These are phyloP conservation scores for Threskiornis aethiopicus DNA, from an alignment of 2,797 vertebrate genomes.

Conservation along the genomic window DNA sequence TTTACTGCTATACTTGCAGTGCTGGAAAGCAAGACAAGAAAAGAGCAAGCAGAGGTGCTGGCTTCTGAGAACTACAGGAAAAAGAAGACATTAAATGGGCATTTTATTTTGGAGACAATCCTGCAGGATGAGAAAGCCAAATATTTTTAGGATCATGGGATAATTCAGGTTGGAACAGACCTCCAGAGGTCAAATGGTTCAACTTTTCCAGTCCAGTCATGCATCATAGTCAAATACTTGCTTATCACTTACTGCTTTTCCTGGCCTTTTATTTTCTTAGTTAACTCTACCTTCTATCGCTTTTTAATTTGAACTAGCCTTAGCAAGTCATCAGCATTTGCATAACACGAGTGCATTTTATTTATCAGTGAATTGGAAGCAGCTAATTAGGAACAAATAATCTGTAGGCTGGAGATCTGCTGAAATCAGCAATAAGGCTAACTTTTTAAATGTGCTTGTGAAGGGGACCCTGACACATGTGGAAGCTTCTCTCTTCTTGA, in stretches of 20 bases:
- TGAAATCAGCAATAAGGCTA: neutral
- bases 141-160: neutral
- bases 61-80: neutral
- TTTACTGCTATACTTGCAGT: slow-evolving; percentile 12
- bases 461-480: rapidly evolving
- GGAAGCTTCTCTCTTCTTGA: neutral
- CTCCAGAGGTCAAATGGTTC: neutral
- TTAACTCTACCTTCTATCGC: neutral
- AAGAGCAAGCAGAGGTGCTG: neutral
- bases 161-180: neutral
- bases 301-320: neutral
- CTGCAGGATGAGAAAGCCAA: neutral
- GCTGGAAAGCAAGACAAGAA: neutral
- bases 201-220: neutral
- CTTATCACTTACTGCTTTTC: neutral
- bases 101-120: neutral
- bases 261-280: neutral
- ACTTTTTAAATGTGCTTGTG: neutral
- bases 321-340: neutral
- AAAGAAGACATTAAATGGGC: neutral
- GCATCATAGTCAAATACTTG: neutral
- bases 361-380: neutral
- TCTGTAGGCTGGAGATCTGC: neutral
- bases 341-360: neutral
- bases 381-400: neutral